Base-by-base conservation (phyloP, 2,797 vertebrate genomes). In the Spinus pinus region DNA sequence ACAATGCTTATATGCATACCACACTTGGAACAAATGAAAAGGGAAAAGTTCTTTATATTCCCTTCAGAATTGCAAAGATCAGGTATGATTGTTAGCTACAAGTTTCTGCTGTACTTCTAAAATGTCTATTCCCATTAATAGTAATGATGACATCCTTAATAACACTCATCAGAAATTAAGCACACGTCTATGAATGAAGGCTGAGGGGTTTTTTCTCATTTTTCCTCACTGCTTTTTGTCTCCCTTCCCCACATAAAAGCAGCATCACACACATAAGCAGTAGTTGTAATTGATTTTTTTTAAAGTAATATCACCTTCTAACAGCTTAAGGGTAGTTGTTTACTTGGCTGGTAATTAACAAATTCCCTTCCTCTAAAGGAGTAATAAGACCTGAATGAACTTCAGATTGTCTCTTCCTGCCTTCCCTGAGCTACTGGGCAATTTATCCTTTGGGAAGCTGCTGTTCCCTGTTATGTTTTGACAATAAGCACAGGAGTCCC, bases 201-300 rank as follows among this genome's bases (percentile, higher is more conserved):
- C 31, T 78, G 42, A 14, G 18, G 23, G 0, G 0, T 0, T 22
- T 25, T 39, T 54, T 4, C 39, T 62, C 10, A 15, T 42, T 84
- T 73, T 72, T 46, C 25, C 77, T 88, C 35, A n/a, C 30, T 61
- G 25, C 1, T 67, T 87, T 74, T 91, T 53, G 7, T 86, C 30
- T 86, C 33, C 51, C 16, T 81, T 91, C 14, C 27, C 27, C n/a
- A 56, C 47, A 56, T 25, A 51, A 90, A 79, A 92, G 20, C 56
- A 88, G 24, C 28, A 66, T 28, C 56, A 25, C 14, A 53, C 9
- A 22, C 33, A 65, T 3, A 61, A 30, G 14, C 50, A 41, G 37
- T 5, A 67, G 46, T 14, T 33, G 30, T 5, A 6, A 79, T 41
- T 1, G 0, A 18, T 24, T 73, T 86, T 86, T 85, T 85, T 53